phyloP scores from a whole-genome alignment of 2,113 vertebrate species.

The Speoplatyrhinus poulsoni region DNA sequence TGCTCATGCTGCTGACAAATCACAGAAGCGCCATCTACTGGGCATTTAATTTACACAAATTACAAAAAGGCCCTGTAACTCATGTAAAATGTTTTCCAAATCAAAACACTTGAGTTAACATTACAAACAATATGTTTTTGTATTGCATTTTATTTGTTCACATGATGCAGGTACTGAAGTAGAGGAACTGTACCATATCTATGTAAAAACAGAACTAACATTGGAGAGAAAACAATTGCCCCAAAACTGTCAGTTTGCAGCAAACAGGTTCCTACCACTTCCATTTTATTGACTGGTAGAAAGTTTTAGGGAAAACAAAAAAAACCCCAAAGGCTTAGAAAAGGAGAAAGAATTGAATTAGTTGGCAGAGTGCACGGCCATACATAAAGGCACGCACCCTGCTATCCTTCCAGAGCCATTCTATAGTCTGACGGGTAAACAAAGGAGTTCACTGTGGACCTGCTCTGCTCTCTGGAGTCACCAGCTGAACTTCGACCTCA shows the following conservation, averaged over 20 bases:
- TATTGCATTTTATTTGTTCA: constrained; percentile 46
- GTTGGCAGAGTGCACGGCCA: constrained; percentile 36
- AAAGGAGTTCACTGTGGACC: constrained; percentile 58
- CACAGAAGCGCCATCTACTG: too few species aligned
- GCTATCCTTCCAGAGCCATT: constrained; percentile 35
- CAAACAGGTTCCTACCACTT: constrained; percentile 8
- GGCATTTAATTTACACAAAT: too few species aligned
- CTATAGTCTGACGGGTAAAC: constrained; percentile 44
- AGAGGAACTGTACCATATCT: constrained; percentile 20
- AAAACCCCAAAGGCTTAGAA: neutral
- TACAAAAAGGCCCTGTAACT: too few species aligned
- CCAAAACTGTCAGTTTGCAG: constrained; percentile 4
- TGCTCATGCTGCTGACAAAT: too few species aligned
- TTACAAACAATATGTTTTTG: neutral
- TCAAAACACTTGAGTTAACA: neutral
- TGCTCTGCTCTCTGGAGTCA: constrained; percentile 47
- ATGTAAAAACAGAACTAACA: constrained; percentile 1
- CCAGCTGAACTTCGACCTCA: constrained; percentile 67
- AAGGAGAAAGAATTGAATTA: constrained; percentile 31
- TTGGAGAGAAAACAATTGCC: neutral
- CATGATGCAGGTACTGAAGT: constrained; percentile 28
- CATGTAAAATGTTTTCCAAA: too few species aligned
- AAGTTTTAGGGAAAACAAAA: constrained; percentile 18
- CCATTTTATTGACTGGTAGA: constrained; percentile 22
- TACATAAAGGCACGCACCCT: constrained; percentile 43